A percentile compares a stretch with the other conserved stretches of the same genome.
phyloP scores from a whole-genome alignment of 2,797 vertebrate genomes.

The Cyclura pinguis region DNA sequence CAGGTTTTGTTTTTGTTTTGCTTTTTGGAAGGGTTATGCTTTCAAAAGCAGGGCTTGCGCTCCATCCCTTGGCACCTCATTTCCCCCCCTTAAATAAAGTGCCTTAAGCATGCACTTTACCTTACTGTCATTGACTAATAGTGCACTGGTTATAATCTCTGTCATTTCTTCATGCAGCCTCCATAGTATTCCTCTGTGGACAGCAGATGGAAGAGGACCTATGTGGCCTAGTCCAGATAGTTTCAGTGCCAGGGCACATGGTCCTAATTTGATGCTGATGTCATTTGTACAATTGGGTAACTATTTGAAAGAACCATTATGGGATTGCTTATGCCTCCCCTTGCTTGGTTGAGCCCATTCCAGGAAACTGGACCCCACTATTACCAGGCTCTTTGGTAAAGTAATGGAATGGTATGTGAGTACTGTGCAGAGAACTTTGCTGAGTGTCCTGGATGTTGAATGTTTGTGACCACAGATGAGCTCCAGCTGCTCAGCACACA shows the following conservation, averaged over 20 bases:
- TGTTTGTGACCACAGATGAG: slow-evolving; percentile 28
- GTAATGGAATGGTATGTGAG: slow-evolving; percentile 19
- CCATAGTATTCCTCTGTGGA: neutral
- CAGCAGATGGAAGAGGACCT: slow-evolving; percentile 1
- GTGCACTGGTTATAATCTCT: neutral
- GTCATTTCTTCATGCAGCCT: neutral
- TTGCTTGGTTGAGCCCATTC: neutral
- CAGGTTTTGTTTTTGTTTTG: neutral
- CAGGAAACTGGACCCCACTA: slow-evolving; percentile 9
- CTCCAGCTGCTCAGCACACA: slow-evolving; percentile 13
- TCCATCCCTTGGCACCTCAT: neutral
- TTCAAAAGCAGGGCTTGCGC: neutral
- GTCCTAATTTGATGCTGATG: neutral
- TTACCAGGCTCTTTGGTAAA: neutral
- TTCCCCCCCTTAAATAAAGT: too few species aligned
- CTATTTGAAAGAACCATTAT: neutral
- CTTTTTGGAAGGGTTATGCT: neutral
- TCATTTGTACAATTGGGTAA: neutral
- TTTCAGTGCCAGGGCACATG: neutral
- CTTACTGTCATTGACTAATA: neutral
- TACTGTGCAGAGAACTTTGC: slow-evolving; percentile 26
- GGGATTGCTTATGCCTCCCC: rapidly evolving
- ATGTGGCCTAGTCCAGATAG: neutral
- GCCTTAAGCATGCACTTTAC: neutral
- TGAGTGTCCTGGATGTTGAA: slow-evolving; percentile 22